Evolutionary conservation across 1,140 invertebrate genomes (phyloP).

Genomic region (Drosophila asahinai): DNA sequence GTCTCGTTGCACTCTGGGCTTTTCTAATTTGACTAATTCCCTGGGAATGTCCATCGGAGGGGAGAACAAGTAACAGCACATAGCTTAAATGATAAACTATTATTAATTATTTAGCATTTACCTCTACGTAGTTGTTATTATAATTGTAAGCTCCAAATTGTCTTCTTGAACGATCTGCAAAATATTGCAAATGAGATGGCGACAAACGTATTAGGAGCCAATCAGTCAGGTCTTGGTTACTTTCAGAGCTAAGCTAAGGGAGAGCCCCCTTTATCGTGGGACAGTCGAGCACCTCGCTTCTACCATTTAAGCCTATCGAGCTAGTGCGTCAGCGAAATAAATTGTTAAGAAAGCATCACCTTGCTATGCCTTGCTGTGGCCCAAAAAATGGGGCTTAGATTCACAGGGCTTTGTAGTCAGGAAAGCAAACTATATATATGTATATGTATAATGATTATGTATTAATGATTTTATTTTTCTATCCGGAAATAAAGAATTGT

Average conservation of each 20-base stretch:
- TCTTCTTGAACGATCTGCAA: slow-evolving; percentile 27
- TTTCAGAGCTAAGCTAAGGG: slow-evolving; percentile 32
- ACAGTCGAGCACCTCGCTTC: slow-evolving; percentile 49
- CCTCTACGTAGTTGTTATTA: slow-evolving; percentile 48
- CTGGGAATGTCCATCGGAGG: background rate
- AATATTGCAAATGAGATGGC: background rate
- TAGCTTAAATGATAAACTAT: slow-evolving; percentile 38
- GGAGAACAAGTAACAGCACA: slow-evolving; percentile 21
- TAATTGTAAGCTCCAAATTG: slow-evolving; percentile 48
- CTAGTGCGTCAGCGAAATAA: slow-evolving; percentile 3
- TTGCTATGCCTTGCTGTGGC: background rate
- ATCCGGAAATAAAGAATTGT: slow-evolving; percentile 54
- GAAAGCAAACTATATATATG: slow-evolving; percentile 12
- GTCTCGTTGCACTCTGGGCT: slow-evolving; percentile 19
- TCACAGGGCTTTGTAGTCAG: slow-evolving; percentile 12
- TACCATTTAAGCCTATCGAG: slow-evolving; percentile 34
- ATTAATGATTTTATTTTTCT: slow-evolving; percentile 67
- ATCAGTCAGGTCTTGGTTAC: slow-evolving; percentile 32
- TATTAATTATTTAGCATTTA: slow-evolving; percentile 49
- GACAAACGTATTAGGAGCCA: slow-evolving; percentile 30
- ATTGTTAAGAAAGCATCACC: slow-evolving; percentile 21
- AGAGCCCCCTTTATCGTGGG: slow-evolving; percentile 16
- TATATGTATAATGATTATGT: slow-evolving; percentile 47
- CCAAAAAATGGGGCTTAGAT: background rate
- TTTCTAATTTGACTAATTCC: slow-evolving; percentile 27